Evolutionary conservation across 2,797 vertebrate species (phyloP).

Genomic region (Pipistrellus nathusii): DNA sequence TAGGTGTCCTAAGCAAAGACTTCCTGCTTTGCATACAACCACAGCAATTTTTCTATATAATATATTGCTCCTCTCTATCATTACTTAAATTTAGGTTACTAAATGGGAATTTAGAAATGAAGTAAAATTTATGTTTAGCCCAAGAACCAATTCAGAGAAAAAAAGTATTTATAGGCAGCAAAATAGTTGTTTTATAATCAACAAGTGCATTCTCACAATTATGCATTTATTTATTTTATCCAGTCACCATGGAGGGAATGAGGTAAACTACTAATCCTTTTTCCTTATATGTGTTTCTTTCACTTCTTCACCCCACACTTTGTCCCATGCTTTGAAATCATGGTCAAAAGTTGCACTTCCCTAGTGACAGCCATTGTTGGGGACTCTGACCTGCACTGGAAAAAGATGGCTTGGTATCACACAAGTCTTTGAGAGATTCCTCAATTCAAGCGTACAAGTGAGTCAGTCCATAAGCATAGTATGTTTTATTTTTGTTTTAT

Average conservation of each 20-base stretch:
- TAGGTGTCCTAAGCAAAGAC: not conserved
- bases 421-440: slow-evolving; percentile 5
- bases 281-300: not conserved
- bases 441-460: not conserved
- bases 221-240: not conserved
- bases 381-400: too few species aligned
- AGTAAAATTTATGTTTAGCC: not conserved
- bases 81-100: slow-evolving; percentile 19
- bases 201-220: not conserved
- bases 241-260: not conserved
- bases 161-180: not conserved
- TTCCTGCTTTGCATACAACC: not conserved
- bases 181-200: slow-evolving; percentile 14
- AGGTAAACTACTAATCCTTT: not conserved
- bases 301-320: not conserved
- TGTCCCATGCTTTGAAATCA: slow-evolving; percentile 11
- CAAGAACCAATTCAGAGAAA: not conserved
- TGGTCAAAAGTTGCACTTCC: slow-evolving; percentile 26
- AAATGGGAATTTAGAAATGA: not conserved
- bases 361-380: not conserved
- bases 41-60: slow-evolving; percentile 22
- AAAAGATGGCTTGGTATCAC: not conserved
- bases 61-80: not conserved
- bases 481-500: not conserved
- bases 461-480: not conserved